Base-by-base conservation (phyloP, 2,797 vertebrate species). In the Xenentodon cancila region DNA sequence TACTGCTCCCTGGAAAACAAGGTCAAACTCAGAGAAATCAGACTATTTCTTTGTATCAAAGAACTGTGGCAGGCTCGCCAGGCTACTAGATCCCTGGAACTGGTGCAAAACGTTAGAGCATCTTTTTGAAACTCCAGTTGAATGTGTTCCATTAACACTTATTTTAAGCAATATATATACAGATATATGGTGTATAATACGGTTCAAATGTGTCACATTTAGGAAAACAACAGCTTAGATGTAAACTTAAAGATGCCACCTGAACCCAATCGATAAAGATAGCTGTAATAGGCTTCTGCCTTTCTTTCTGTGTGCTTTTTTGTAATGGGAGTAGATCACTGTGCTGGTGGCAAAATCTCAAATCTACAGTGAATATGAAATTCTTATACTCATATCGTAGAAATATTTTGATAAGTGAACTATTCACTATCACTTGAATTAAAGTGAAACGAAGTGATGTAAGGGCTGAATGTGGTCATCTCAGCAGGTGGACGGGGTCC, bases 301-400 rank as follows among this genome's bases (percentile, higher is more conserved):
- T 82, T 68, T 15, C 32, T 70, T 71, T 69, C 45, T 45, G 57
- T 72, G 27, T 77, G 44, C 45, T 72, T 73, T 73, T 51, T 49
- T 78, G 25, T 60, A 46, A 55, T 70, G 37, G 48, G 13, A 48
- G 46, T 7, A 20, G 47, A 32, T 70, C 15, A 5, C 9, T 34
- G 12, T 49, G 50, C 74, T 71, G 55, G 68, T 44, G 58, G 13
- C 22, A 42, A 58, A n/a, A 59, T 73, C 21, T 66, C 22, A 56
- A 42, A 61, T 84, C 56, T 75, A 59, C 71, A 37, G 40, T 46
- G 6, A 66, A 62, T 9, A 30, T 17, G 22, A 2, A 32, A n/a
- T 53, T 48, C 34, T 27, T 71, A 34, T 37, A 58, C 9, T 59
- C 44, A 42, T 61, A 47, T 52, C 47, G 70, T 54, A 25, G 21